phyloP scores from a whole-genome alignment of 2,797 vertebrate genomes.

The Kryptopterus vitreolus region DNA sequence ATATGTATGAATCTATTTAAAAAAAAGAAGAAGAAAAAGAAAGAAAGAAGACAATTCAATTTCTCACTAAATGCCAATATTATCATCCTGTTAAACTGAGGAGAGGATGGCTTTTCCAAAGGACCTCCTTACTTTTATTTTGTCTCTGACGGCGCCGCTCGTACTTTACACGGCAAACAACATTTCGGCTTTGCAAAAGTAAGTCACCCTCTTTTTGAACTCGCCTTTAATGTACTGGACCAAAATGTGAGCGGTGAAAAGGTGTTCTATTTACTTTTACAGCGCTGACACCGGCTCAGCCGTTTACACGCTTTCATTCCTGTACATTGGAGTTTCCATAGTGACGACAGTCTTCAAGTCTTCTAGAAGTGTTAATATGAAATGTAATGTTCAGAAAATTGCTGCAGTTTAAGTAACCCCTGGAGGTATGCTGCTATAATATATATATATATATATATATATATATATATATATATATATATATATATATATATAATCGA shows the following conservation, averaged over 20 bases:
- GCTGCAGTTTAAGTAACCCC: not conserved
- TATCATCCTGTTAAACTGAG: too few relatives aligned
- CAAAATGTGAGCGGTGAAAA: not conserved
- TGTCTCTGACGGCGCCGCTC: conserved; percentile 81
- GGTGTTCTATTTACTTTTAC: not conserved
- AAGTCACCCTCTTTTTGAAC: conserved; percentile 64
- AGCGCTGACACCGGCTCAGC: not conserved
- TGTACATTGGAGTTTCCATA: not conserved
- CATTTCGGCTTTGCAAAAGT: conserved; percentile 78
- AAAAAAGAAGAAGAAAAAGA: too few relatives aligned
- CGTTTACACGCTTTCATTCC: not conserved
- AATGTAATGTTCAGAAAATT: not conserved
- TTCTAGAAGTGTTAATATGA: not conserved
- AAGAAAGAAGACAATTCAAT: too few relatives aligned
- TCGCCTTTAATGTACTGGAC: not conserved
- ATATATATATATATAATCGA: not conserved
- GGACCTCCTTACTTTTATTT: conserved; percentile 67
- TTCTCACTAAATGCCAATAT: not conserved
- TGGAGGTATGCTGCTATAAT: not conserved
- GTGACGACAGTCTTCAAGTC: not conserved
- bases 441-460: too few relatives aligned
- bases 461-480: too few relatives aligned
- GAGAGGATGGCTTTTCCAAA: conserved; percentile 66
- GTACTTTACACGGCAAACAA: conserved; percentile 76
- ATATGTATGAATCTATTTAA: conserved; percentile 1